Evolutionary conservation across 2,113 vertebrate species (phyloP).

Genomic region (Hippocampus zosterae): DNA sequence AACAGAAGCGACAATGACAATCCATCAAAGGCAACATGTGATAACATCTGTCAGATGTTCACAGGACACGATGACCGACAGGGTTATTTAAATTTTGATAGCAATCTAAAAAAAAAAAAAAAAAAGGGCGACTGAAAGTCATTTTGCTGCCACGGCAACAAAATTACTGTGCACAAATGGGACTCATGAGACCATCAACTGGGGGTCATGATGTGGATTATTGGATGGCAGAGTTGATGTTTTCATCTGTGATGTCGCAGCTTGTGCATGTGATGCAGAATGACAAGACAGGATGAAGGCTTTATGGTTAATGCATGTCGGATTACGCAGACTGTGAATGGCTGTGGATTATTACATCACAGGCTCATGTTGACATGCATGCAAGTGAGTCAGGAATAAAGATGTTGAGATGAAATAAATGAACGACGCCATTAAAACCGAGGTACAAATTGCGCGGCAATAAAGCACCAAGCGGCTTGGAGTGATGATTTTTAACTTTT

Average conservation of each 20-base stretch:
- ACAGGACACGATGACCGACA: no score
- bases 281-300: conserved; percentile 40
- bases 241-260: conserved; percentile 9
- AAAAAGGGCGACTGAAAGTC: no score
- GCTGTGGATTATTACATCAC: conserved; percentile 61
- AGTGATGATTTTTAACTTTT: not conserved
- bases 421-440: not conserved
- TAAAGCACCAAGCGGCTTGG: not conserved
- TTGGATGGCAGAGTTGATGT: conserved; percentile 20
- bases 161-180: not conserved
- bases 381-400: conserved; percentile 17
- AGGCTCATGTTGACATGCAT: conserved; percentile 49
- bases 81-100: no score
- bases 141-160: no score
- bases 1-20: no score
- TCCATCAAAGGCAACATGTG: no score
- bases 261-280: conserved; percentile 44
- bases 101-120: no score
- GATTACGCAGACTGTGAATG: conserved; percentile 64
- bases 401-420: conserved; percentile 9
- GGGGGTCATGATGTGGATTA: conserved; percentile 29
- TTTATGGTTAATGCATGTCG: conserved; percentile 57
- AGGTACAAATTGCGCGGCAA: not conserved
- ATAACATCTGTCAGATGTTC: no score
- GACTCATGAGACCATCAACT: not conserved